phyloP scores from a whole-genome alignment of 1,140 invertebrate genomes.

The Drosophila serrata region DNA sequence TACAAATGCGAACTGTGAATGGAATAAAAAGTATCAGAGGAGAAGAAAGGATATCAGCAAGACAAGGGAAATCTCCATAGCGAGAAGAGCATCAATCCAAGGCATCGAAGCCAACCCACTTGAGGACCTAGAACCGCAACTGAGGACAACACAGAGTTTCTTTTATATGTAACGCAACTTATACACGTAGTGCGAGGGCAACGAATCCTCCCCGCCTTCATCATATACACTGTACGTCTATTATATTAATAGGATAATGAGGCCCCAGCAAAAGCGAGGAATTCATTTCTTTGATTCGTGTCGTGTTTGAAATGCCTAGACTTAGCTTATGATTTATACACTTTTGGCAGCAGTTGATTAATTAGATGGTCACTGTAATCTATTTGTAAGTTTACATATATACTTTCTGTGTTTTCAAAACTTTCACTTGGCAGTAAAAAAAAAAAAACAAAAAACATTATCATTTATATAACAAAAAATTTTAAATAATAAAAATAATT shows the following conservation, averaged over 20 bases:
- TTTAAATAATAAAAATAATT: too few species aligned
- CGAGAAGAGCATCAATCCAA: slow-evolving; percentile 48
- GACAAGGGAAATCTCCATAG: slow-evolving; percentile 14
- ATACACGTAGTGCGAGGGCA: slow-evolving; percentile 43
- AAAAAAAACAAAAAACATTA: slow-evolving; percentile 2
- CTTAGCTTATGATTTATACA: slow-evolving; percentile 45
- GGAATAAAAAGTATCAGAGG: neutral
- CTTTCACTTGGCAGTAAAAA: slow-evolving; percentile 49
- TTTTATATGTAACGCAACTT: slow-evolving; percentile 69
- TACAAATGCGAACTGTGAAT: slow-evolving; percentile 61
- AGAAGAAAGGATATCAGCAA: neutral
- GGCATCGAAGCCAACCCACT: slow-evolving; percentile 58
- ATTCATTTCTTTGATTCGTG: slow-evolving; percentile 11
- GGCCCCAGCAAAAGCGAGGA: slow-evolving; percentile 3
- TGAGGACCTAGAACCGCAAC: slow-evolving; percentile 16
- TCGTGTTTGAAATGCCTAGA: slow-evolving; percentile 34
- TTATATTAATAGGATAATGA: slow-evolving; percentile 78
- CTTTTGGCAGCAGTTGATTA: slow-evolving; percentile 29
- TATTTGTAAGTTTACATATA: slow-evolving; percentile 47
- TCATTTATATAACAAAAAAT: slow-evolving; percentile 33
- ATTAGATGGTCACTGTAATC: slow-evolving; percentile 28
- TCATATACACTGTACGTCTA: slow-evolving; percentile 73
- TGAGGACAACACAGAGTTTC: slow-evolving; percentile 63
- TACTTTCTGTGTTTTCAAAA: slow-evolving; percentile 59
- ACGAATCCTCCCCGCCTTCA: slow-evolving; percentile 33